Evolutionary conservation across 1,140 invertebrate species (phyloP).

Genomic region (Bombus affinis): DNA sequence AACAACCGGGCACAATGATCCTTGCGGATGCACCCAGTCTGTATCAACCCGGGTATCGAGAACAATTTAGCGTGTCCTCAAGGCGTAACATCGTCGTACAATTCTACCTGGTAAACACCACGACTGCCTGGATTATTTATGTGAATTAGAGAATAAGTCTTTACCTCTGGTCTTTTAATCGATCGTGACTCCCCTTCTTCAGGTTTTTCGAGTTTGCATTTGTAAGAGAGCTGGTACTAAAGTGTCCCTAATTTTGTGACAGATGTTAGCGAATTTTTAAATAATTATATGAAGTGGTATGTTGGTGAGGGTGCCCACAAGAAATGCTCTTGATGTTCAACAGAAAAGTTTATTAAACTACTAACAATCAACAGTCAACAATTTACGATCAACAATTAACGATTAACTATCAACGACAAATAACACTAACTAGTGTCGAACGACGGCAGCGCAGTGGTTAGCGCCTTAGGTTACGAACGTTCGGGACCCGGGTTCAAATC

Average conservation of each 20-base stretch:
- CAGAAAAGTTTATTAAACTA: too few species aligned
- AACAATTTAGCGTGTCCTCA: conserved; percentile 38
- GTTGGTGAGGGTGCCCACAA: too few species aligned
- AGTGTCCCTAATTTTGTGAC: neutral
- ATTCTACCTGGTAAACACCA: conserved; percentile 11
- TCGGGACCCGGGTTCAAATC: too few species aligned
- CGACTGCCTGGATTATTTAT: conserved; percentile 34
- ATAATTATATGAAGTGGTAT: too few species aligned
- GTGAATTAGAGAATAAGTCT: neutral
- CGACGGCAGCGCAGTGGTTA: too few species aligned
- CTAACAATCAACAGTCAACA: too few species aligned
- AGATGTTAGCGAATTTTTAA: neutral
- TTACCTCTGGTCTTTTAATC: neutral
- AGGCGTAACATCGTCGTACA: conserved; percentile 38
- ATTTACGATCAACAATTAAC: too few species aligned
- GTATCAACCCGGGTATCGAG: conserved; percentile 13
- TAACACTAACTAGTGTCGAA: too few species aligned
- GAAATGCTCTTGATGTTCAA: too few species aligned
- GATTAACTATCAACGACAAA: too few species aligned
- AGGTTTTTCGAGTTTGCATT: neutral
- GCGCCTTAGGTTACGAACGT: too few species aligned
- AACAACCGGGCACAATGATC: conserved; percentile 55
- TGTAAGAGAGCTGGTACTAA: neutral
- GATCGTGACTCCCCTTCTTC: neutral
- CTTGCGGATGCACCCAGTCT: conserved; percentile 4